A percentile compares a stretch with the other conserved stretches of the same genome.
phyloP scores from a whole-genome alignment of 2,797 vertebrate species.

The Syngnathus rostellatus region DNA sequence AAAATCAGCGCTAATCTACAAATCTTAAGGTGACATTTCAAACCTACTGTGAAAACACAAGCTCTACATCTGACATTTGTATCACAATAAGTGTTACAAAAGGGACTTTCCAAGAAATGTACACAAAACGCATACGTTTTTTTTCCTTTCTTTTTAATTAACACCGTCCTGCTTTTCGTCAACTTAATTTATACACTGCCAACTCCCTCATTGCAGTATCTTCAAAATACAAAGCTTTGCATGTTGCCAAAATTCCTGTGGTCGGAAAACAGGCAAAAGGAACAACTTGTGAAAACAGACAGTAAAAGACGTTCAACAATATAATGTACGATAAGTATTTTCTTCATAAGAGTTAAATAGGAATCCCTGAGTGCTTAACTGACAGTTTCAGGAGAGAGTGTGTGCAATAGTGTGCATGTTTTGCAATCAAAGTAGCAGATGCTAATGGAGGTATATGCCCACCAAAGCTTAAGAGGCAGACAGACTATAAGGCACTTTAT shows the following conservation, averaged over 20 bases:
- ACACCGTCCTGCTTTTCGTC: not conserved
- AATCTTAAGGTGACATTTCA: not conserved
- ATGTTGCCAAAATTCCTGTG: not conserved
- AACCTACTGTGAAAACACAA: not conserved
- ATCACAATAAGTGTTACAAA: not conserved
- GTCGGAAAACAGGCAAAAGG: not conserved
- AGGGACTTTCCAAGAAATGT: not conserved
- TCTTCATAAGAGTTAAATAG: not conserved
- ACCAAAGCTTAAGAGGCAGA: conserved; percentile 4
- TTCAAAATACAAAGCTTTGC: not conserved
- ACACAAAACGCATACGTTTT: not conserved
- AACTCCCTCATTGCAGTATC: not conserved
- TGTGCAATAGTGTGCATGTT: not conserved
- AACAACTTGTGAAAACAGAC: conserved; percentile 1
- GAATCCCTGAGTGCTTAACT: conserved; percentile 7
- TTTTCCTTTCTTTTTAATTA: not conserved
- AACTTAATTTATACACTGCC: not conserved
- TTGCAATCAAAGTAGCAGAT: not conserved
- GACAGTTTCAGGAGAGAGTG: not conserved
- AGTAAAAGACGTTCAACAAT: not conserved
- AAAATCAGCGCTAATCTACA: not conserved
- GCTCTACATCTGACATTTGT: not conserved
- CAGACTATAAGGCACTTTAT: conserved; percentile 9
- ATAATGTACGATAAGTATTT: not conserved
- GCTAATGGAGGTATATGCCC: not conserved